Base-by-base conservation (phyloP, 2,113 vertebrate genomes). In the Noturus placidus region DNA sequence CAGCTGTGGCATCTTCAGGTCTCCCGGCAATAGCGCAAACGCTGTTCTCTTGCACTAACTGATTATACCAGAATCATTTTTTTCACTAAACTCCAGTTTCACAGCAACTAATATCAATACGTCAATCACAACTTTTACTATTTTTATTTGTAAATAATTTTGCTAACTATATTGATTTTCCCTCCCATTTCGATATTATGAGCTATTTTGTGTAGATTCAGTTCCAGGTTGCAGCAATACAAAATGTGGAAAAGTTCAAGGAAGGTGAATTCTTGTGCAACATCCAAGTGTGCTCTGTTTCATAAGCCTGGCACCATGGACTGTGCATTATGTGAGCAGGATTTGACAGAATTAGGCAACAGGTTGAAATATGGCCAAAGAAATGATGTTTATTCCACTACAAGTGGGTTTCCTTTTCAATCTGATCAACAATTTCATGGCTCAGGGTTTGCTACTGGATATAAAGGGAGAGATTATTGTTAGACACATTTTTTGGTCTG, bases 311-410 rank as follows among this genome's bases (percentile, higher is more conserved):
- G 35, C 8, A 46, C 4, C 70, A 61, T 20, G 77, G 38, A 76
- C 76, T 35, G 14, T 59, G 52, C 7, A 13, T 56, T 59, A 74
- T 9, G 54, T 42, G 54, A 76, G 83, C 65, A n/a, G 33, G 35
- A 85, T 74, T 76, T 42, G 69, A 57, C 83, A 57, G 27, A 38
- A 85, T 74, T 59, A 27, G 14, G 10, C 33, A 42, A 85, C 7
- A 19, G 22, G 33, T 59, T 74, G 54, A 74, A 38, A 42, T 22
- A 19, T 10, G 70, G 35, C 52, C 50, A 72, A 13, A 59, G 52
- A 19, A 8, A 38, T 11, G 14, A 38, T 27, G 83, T 59, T 56
- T 57, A 74, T 74, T 74, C 33, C 9, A 38, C 30, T 27, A 15
- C 30, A 74, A 38, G 10, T 70, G 17, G 10, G 42, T 4, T 13